phyloP scores from a whole-genome alignment of 2,888 invertebrate species.

The Macrophya alboannulata region DNA sequence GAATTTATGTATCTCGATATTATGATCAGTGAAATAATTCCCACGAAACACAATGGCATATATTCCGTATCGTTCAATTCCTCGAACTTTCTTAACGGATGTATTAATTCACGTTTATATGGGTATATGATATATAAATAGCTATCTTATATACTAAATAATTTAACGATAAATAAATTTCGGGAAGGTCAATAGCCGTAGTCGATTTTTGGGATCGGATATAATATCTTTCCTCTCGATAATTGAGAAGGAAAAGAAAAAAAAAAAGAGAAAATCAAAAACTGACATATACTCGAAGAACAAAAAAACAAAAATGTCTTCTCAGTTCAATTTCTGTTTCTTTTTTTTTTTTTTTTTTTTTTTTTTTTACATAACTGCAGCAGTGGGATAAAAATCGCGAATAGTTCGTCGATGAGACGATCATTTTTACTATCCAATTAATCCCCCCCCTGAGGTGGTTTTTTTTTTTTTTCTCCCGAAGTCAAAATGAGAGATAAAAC shows the following conservation, averaged over 20 bases:
- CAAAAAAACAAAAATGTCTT: too few species aligned
- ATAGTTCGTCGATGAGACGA: background rate
- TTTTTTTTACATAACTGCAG: background rate
- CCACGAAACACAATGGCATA: conserved; percentile 8
- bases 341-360: background rate
- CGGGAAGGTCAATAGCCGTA: conserved; percentile 14
- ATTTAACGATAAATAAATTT: background rate
- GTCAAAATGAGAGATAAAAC: background rate
- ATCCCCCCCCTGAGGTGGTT: background rate
- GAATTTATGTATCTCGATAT: conserved; percentile 39
- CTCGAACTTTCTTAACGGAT: conserved; percentile 28
- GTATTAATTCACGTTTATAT: background rate
- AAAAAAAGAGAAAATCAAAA: background rate
- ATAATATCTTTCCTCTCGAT: background rate
- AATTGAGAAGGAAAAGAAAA: background rate
- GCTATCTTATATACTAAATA: too few species aligned
- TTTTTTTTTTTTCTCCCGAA: background rate
- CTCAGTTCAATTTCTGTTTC: too few species aligned
- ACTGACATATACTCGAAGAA: background rate
- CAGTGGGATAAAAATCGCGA: background rate
- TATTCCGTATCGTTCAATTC: conserved; percentile 6
- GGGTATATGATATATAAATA: too few species aligned
- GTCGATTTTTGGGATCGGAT: background rate
- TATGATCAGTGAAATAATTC: background rate
- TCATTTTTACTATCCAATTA: background rate